Conservation (phyloP, 1,140 invertebrate genomes). For the Harlomillsia oculata region DNA sequence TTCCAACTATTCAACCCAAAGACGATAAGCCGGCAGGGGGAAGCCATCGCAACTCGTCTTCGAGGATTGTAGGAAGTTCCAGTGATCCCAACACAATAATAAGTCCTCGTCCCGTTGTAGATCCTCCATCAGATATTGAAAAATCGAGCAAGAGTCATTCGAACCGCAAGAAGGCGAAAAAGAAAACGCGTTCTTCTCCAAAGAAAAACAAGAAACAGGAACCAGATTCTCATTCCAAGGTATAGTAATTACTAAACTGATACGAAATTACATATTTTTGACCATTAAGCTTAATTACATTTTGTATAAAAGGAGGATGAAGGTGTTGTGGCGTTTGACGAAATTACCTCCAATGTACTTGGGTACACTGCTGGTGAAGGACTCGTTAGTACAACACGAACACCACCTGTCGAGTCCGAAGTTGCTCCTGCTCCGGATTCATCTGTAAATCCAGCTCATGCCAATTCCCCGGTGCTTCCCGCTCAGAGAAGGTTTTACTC, state of each 20-base stretch:
- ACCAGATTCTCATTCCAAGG: slow-evolving; percentile 31
- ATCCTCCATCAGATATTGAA: no score
- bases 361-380: slow-evolving; percentile 22
- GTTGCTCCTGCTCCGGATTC: slow-evolving; percentile 33
- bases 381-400: slow-evolving; percentile 25
- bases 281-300: background rate
- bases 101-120: background rate
- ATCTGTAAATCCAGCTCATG: slow-evolving; percentile 32
- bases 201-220: slow-evolving; percentile 29
- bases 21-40: background rate
- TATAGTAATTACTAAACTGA: slow-evolving; percentile 4
- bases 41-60: background rate
- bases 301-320: slow-evolving; percentile 23
- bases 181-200: slow-evolving; percentile 18
- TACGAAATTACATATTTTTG: background rate
- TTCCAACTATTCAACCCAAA: background rate
- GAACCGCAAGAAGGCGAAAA: slow-evolving; percentile 15
- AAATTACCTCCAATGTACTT: slow-evolving; percentile 30
- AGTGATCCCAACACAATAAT: slow-evolving; percentile 22
- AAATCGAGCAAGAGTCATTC: background rate
- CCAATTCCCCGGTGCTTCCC: slow-evolving; percentile 24
- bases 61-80: slow-evolving; percentile 30
- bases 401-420: slow-evolving; percentile 29
- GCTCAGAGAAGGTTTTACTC: slow-evolving; percentile 37
- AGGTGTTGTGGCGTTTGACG: slow-evolving; percentile 2